phyloP scores from a whole-genome alignment of 2,113 vertebrate species.

The Puma concolor region DNA sequence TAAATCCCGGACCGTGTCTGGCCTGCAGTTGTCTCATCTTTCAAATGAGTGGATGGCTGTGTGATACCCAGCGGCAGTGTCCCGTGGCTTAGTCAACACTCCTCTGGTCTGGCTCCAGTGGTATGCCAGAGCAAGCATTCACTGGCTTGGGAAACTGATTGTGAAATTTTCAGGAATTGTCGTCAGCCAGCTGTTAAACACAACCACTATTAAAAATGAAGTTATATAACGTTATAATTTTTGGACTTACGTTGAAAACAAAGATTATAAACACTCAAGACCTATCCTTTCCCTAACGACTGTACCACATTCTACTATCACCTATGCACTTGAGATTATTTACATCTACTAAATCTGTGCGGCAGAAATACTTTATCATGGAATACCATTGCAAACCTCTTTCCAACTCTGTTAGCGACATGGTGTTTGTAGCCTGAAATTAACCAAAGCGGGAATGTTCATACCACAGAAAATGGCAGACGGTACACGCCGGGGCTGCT shows the following conservation, averaged over 20 bases:
- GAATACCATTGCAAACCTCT: not conserved
- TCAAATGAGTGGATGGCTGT: not conserved
- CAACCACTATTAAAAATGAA: not conserved
- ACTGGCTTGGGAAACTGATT: not conserved
- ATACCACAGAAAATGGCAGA: not conserved
- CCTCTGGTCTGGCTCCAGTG: not conserved
- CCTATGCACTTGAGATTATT: not conserved
- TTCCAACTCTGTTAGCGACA: not conserved
- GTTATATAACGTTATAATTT: not conserved
- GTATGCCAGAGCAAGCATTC: too few relatives aligned
- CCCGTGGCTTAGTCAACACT: too few relatives aligned
- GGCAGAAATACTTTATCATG: rapidly evolving
- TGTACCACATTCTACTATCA: not conserved
- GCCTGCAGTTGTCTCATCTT: not conserved
- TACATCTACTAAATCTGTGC: rapidly evolving
- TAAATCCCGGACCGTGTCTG: not conserved
- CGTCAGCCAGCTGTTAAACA: not conserved
- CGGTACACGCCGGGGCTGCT: not conserved
- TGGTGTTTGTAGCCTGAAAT: not conserved
- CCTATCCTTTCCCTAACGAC: not conserved
- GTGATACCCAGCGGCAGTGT: not conserved
- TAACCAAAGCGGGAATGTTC: not conserved
- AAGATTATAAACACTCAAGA: not conserved
- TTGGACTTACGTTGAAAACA: not conserved
- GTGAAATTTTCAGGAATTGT: not conserved